These are phyloP conservation scores for Paracentrotus lividus DNA, from an alignment of 53 echinoderm and acorn worm species.

Conservation along the genomic window DNA sequence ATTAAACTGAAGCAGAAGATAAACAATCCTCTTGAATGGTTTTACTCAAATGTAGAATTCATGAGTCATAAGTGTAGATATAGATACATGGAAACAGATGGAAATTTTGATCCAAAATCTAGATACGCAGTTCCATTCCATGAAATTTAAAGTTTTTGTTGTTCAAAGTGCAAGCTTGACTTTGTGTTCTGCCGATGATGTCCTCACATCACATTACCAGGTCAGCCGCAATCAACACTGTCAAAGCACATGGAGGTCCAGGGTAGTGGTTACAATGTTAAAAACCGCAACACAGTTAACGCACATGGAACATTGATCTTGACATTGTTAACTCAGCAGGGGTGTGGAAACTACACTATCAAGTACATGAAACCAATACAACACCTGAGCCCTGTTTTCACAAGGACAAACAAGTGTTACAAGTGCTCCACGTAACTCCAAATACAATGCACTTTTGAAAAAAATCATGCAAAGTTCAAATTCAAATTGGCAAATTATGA, in stretches of 20 bases:
- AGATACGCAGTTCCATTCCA: not conserved
- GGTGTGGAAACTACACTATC: slow-evolving; percentile 32
- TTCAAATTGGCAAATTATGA: not conserved
- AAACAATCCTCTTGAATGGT: not conserved
- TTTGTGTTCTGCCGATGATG: not conserved
- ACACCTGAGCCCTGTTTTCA: not conserved
- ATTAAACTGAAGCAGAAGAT: not conserved
- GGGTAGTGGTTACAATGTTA: not conserved
- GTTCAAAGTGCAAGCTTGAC: not conserved
- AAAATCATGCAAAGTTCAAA: not conserved
- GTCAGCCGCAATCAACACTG: not conserved
- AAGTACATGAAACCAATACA: not conserved
- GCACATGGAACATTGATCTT: slow-evolving; percentile 4
- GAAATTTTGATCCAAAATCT: not conserved
- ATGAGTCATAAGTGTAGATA: not conserved
- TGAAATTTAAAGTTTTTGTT: not conserved
- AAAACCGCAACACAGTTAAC: slow-evolving; percentile 31
- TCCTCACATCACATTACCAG: not conserved
- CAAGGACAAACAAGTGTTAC: not conserved
- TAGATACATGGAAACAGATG: not conserved
- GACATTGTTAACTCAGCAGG: slow-evolving; percentile 14
- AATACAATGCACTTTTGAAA: slow-evolving; percentile 9
- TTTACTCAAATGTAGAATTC: not conserved
- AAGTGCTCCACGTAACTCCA: not conserved
- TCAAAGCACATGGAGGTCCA: not conserved